Percentiles rank a stretch among this genome's conserved stretches.
These are phyloP conservation scores for Chrysolina americana DNA, from an alignment of 2,888 invertebrate genomes.

Conservation along the genomic window DNA sequence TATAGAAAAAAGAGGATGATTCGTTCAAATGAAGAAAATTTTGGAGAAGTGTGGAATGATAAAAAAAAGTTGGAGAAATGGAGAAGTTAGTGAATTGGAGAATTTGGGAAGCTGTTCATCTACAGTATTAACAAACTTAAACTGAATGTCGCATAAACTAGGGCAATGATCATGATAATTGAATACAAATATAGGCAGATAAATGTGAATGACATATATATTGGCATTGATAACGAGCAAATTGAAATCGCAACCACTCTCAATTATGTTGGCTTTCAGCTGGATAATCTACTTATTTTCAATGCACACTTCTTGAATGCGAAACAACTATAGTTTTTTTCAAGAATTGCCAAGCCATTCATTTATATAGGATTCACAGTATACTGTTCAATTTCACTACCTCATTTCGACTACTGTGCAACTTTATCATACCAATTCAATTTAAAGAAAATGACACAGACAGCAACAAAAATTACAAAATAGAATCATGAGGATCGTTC, in stretches of 20 bases:
- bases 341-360: slow-evolving; percentile 19
- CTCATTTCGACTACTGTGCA: too few species aligned
- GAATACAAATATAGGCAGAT: slow-evolving; percentile 25
- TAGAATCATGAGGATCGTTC: slow-evolving; percentile 13
- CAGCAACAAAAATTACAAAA: background rate
- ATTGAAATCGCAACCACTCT: slow-evolving; percentile 24
- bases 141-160: background rate
- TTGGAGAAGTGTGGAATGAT: too few species aligned
- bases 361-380: background rate
- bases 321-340: slow-evolving; percentile 20
- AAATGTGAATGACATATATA: slow-evolving; percentile 25
- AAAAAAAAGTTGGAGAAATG: too few species aligned
- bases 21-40: too few species aligned
- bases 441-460: too few species aligned
- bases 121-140: background rate
- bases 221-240: slow-evolving; percentile 26
- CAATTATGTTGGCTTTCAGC: slow-evolving; percentile 14
- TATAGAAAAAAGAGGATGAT: too few species aligned
- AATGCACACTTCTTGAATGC: background rate
- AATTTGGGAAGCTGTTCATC: too few species aligned
- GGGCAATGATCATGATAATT: slow-evolving; percentile 19
- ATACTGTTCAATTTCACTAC: too few species aligned
- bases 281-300: slow-evolving; percentile 18
- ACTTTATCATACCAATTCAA: too few species aligned
- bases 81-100: too few species aligned